Conservation (phyloP, 1,140 invertebrate genomes). For the Callitettix versicolor region DNA sequence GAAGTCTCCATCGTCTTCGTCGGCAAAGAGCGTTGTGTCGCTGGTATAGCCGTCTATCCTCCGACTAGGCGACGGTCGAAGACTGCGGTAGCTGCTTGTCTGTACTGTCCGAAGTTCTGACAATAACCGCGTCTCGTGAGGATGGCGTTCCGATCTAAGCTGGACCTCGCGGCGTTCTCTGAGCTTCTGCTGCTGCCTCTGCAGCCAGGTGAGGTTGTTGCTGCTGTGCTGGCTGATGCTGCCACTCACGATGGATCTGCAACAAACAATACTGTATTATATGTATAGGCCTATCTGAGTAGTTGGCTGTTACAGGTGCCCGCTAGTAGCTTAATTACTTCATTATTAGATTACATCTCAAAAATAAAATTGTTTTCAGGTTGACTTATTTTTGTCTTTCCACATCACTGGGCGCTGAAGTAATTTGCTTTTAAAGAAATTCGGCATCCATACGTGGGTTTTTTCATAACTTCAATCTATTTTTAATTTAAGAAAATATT, state of each 20-base stretch:
- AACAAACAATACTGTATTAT: no score
- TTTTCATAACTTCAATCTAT: no score
- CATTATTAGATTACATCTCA: no score
- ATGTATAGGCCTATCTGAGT: no score
- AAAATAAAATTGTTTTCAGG: no score
- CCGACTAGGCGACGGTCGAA: slow-evolving; percentile 34
- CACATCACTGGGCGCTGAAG: no score
- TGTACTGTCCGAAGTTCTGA: slow-evolving; percentile 47
- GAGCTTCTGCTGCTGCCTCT: slow-evolving; percentile 66
- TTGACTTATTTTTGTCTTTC: no score
- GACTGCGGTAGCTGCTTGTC: slow-evolving; percentile 35
- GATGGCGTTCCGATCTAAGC: slow-evolving; percentile 53
- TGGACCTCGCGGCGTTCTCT: slow-evolving; percentile 53
- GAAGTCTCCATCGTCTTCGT: slow-evolving; percentile 52
- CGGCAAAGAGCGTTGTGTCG: slow-evolving; percentile 63
- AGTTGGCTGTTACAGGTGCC: no score
- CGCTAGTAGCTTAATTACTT: no score
- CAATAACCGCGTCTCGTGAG: slow-evolving; percentile 51
- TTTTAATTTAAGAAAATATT: no score
- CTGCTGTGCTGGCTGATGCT: slow-evolving; percentile 25
- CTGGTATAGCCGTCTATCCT: slow-evolving; percentile 52
- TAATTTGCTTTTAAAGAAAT: no score
- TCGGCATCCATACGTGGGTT: no score
- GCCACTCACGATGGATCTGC: slow-evolving; percentile 21
- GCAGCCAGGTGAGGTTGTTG: slow-evolving; percentile 57